Base-by-base conservation (phyloP, 2,888 invertebrate species). In the Aelia acuminata region DNA sequence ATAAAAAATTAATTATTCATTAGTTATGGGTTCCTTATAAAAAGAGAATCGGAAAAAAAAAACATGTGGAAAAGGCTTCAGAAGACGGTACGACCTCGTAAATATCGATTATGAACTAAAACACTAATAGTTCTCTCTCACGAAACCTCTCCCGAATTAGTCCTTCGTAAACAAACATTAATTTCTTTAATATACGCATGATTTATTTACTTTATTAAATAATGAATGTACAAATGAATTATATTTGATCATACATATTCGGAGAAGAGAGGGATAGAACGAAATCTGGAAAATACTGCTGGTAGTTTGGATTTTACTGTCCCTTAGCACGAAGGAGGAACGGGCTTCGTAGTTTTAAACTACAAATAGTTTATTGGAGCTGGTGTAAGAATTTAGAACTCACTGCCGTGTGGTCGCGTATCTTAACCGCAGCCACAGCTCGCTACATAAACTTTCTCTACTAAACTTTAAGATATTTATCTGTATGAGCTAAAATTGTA, bases 71-170 rank as follows among this genome's bases (percentile, higher is more conserved):
- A 47, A 35, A 22, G 39, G 39, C 75, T 20, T 11, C 11, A 20
- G 75, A 75, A 75, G 43, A 80, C n/a, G 43, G 43, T 80, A 80
- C n/a, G 80, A 43, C 80, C 80, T 80, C 43, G 80, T 53, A 85
- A 57, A 85, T 85, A 85, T 85, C 53, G 85, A 85, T 85, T 85
- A 85, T 85, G 85, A 39, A 31, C 53, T 7, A 39, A 35, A 85
- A 85, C 49, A 85, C 53, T 85, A 85, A 85, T 85, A 53, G 85
- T 85, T 57, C 53, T 57, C 85, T 43, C 85, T 85, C 85, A 85
- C 85, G 85, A 49, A 84, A 48, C 43, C 15, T 13, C 18, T 50
- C 35, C 63, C 3, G 31, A 70, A 35, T 70, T 35, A 35, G 7
- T 35, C 31, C 63, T 70, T 70, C 63, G 18, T 35, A 70, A 70